phyloP scores from a whole-genome alignment of 2,113 vertebrate species.

The Phrynocephalus versicolor region DNA sequence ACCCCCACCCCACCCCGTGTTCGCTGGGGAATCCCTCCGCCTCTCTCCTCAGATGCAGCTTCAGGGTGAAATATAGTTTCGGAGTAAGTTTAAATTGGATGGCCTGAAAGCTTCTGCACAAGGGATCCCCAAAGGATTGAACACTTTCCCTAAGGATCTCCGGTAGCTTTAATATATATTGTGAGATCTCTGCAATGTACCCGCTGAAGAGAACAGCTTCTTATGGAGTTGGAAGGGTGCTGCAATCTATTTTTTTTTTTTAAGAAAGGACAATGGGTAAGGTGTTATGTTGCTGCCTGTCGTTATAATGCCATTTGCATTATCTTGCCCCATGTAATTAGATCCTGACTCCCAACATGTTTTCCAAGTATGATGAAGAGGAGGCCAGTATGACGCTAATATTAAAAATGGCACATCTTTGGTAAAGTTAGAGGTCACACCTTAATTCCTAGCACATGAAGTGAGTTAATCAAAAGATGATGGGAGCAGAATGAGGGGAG shows the following conservation, averaged over 20 bases:
- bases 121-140: background rate
- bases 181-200: background rate
- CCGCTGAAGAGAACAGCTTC: slow-evolving; percentile 35
- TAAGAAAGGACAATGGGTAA: slow-evolving; percentile 53
- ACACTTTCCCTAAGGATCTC: background rate
- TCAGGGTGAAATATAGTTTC: slow-evolving; percentile 18
- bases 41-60: background rate
- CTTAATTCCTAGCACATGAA: slow-evolving; percentile 67
- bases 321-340: slow-evolving; percentile 67
- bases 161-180: background rate
- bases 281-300: slow-evolving; percentile 62
- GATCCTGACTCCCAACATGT: slow-evolving; percentile 61
- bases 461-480: slow-evolving; percentile 72
- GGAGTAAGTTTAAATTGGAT: slow-evolving; percentile 32
- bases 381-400: slow-evolving; percentile 58
- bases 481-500: slow-evolving; percentile 64
- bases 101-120: slow-evolving; percentile 6
- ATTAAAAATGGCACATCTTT: slow-evolving; percentile 66
- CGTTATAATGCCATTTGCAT: slow-evolving; percentile 60
- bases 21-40: background rate
- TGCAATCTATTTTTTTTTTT: slow-evolving; percentile 42
- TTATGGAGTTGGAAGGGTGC: slow-evolving; percentile 55
- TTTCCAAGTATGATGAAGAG: slow-evolving; percentile 52
- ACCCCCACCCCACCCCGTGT: too few species aligned
- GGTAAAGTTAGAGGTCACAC: slow-evolving; percentile 68